Evolutionary conservation across 2,113 vertebrate genomes (phyloP).

Genomic region (Calyptomena viridis): DNA sequence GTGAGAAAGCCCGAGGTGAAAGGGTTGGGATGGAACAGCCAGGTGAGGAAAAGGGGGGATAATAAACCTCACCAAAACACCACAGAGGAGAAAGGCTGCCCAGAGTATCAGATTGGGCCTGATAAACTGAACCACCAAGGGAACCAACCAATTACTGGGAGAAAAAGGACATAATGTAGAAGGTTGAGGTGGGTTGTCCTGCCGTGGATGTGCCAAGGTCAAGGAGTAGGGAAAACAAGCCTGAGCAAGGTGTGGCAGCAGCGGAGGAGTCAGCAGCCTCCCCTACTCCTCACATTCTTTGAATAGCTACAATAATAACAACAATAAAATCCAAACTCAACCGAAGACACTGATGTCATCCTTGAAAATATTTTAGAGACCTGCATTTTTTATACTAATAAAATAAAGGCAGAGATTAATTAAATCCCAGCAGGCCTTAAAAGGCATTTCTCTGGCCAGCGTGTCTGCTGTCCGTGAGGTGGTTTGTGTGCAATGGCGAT

Average conservation of each 20-base stretch:
- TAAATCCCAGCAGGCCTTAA: slow-evolving; percentile 11
- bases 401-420: slow-evolving; percentile 40
- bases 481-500: neutral
- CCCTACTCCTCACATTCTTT: slow-evolving; percentile 21
- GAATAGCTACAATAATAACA: slow-evolving; percentile 41
- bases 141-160: neutral
- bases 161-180: neutral
- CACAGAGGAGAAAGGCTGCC: neutral
- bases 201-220: neutral
- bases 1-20: neutral
- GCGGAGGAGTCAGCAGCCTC: neutral
- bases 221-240: neutral
- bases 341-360: slow-evolving; percentile 48
- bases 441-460: neutral
- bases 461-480: neutral
- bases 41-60: neutral
- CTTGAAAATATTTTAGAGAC: slow-evolving; percentile 21
- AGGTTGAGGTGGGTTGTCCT: neutral
- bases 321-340: slow-evolving; percentile 13
- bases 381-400: slow-evolving; percentile 1
- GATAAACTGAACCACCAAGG: neutral
- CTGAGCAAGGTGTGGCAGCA: neutral
- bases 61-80: neutral
- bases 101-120: neutral
- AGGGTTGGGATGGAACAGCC: neutral